These are phyloP conservation scores for Coelinius sp. DNA, from an alignment of 2,888 invertebrate species.

Conservation along the genomic window DNA sequence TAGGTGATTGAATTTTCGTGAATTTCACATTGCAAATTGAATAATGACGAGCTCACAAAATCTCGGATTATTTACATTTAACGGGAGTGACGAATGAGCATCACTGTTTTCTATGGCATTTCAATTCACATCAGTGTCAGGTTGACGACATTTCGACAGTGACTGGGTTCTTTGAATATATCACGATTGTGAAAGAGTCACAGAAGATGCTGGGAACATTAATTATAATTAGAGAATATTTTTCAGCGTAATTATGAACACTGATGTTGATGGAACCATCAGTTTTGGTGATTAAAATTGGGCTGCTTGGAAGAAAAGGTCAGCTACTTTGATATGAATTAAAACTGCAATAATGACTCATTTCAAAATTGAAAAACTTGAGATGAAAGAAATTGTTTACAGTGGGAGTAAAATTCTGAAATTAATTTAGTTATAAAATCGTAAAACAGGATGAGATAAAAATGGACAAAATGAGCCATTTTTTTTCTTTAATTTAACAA, in stretches of 20 bases:
- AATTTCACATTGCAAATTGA: neutral
- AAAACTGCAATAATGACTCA: neutral
- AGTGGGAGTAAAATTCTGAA: neutral
- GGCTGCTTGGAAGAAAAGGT: neutral
- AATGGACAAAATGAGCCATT: too few species aligned
- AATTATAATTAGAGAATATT: conserved; percentile 8
- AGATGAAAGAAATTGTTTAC: neutral
- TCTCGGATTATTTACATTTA: neutral
- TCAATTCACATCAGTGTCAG: conserved; percentile 47
- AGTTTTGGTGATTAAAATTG: neutral
- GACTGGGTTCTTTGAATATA: conserved; percentile 15
- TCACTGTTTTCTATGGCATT: conserved; percentile 46
- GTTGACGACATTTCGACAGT: conserved; percentile 10
- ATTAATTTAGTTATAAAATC: conserved; percentile 2
- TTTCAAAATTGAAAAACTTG: neutral
- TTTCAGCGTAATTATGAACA: neutral
- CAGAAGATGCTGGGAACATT: neutral
- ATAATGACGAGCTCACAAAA: conserved; percentile 20
- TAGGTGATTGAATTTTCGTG: neutral
- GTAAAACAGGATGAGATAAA: too few species aligned
- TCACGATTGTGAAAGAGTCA: neutral
- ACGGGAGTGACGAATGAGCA: conserved; percentile 4
- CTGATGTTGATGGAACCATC: neutral
- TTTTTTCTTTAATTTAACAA: conserved; percentile 34
- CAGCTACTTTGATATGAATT: neutral